Conservation (phyloP, 1,140 invertebrate genomes). For the Pogonomyrmex californicus region DNA sequence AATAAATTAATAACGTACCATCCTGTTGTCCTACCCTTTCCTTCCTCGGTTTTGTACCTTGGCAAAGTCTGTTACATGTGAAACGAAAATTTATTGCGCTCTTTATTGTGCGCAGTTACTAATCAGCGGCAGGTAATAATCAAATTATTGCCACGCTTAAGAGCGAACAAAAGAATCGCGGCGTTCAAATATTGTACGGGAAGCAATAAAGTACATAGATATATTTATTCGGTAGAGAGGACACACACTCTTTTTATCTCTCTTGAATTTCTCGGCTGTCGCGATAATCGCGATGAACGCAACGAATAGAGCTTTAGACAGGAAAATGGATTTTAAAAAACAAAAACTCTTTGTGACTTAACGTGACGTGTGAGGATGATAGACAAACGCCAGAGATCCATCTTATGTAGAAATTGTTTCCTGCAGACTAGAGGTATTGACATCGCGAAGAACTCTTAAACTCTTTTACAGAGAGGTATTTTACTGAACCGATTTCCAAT, state of each 20-base stretch:
- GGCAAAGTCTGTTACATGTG: slow-evolving; percentile 1
- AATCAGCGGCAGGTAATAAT: background rate
- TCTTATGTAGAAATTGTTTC: background rate
- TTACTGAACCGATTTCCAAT: slow-evolving; percentile 50
- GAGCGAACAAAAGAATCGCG: background rate
- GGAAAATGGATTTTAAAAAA: background rate
- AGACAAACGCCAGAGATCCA: background rate
- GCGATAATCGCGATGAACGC: background rate
- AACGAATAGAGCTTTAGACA: background rate
- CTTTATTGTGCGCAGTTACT: slow-evolving; percentile 38
- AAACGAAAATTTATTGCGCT: slow-evolving; percentile 46
- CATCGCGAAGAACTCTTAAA: background rate
- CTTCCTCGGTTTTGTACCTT: slow-evolving; percentile 16
- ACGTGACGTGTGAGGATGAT: background rate
- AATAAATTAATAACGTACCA: slow-evolving; percentile 55
- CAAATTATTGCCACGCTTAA: slow-evolving; percentile 6
- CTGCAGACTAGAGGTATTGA: background rate
- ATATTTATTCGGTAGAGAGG: background rate
- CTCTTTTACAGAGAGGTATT: background rate
- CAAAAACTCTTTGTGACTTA: slow-evolving; percentile 16
- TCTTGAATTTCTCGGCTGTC: background rate
- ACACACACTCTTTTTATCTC: background rate
- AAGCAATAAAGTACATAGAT: slow-evolving; percentile 13
- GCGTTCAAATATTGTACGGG: background rate
- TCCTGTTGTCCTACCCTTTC: too few relatives aligned